phyloP scores from a whole-genome alignment of 2,113 vertebrate species.

The Sphaerodactylus townsendi region DNA sequence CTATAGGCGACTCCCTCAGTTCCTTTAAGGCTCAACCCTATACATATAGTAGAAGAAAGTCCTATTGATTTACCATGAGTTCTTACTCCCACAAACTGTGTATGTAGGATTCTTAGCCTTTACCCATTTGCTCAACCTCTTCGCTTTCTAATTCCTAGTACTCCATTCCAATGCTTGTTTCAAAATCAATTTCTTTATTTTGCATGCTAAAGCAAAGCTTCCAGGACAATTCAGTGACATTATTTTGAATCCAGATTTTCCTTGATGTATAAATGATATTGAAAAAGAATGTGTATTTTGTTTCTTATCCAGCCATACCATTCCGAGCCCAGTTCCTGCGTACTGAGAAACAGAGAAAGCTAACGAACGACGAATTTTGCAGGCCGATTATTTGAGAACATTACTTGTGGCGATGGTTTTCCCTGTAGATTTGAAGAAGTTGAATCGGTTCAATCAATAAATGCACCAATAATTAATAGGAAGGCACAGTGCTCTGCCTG shows the following conservation, averaged over 20 bases:
- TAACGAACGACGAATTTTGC: neutral
- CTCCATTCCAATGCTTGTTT: neutral
- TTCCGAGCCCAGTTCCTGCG: neutral
- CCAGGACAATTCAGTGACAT: neutral
- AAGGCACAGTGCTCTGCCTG: slow-evolving; percentile 30
- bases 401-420: slow-evolving; percentile 29
- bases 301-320: neutral
- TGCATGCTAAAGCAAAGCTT: neutral
- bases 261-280: neutral
- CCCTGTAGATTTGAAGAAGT: slow-evolving; percentile 34
- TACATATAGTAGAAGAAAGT: too few relatives aligned
- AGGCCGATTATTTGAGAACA: neutral
- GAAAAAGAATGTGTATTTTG: neutral
- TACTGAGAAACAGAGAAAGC: neutral
- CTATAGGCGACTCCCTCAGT: neutral
- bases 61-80: neutral
- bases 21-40: too few relatives aligned
- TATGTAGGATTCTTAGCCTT: neutral
- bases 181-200: neutral
- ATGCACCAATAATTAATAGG: slow-evolving; percentile 7
- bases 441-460: slow-evolving; percentile 34
- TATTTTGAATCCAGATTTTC: neutral
- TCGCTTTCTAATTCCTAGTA: neutral
- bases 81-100: neutral
- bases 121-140: neutral